Base-by-base conservation (phyloP, 2,797 vertebrate genomes). In the Hafferia zeledoni region DNA sequence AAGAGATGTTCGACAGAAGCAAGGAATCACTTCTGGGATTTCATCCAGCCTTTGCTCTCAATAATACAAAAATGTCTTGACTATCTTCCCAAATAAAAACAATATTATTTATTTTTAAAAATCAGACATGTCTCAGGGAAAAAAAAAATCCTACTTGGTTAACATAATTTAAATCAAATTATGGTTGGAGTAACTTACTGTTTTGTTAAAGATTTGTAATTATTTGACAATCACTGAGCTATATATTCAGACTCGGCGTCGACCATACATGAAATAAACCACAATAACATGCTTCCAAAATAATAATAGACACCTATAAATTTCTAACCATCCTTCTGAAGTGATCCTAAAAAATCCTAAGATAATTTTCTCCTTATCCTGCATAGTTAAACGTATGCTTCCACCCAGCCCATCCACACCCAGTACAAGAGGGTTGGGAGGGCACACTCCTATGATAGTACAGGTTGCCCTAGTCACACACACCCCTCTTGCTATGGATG, bases 341-440 rank as follows among this genome's bases (percentile, higher is more conserved):
- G 11, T 39, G 55, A 76, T 64, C 13, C 9, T 84, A 25, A 59
- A 87, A n/a, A 28, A 10, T 17, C 11, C 19, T 50, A 23, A 50
- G 7, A 6, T 50, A 14, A 14, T 69, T 75, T 23, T 75, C 5
- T 16, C 13, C 8, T 46, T 13, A 23, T 7, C 11, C 30, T 43
- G 22, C 8, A 25, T 6, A 49, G 4, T 23, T 59, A 10, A 3
- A 13, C 1, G 0, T 52, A 14, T n/a, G 39, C 1, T 19, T 3
- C 6, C 5, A 2, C 4, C 9, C n/a, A 37, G 31, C 1, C 7
- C 28, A n/a, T 3, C 13, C 35, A 13, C 17, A 14, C 3, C 16
- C 39, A 39, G 18, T 35, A n/a, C 57, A 5, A 2, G 50, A 4
- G 60, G 14, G 27, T 13, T 60, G 31, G 4, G 17, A 53, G 71